Base-by-base conservation (phyloP, 2,797 vertebrate species). In the Xenops minutus region DNA sequence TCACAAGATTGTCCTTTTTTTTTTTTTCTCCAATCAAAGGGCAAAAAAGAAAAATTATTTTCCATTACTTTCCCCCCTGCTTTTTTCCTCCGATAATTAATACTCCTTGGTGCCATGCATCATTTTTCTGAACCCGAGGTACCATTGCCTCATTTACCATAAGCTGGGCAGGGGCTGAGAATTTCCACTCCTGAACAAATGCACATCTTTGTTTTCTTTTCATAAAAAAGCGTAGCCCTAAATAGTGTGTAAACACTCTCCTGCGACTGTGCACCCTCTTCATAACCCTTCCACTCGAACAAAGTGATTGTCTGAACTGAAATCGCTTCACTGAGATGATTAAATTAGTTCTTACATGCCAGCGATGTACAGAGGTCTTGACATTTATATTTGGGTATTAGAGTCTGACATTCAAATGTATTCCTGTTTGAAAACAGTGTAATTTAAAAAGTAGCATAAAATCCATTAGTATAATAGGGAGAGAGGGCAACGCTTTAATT, bases 261-360 rank as follows among this genome's bases (percentile, higher is more conserved):
- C 89, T 43, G 87, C 3, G 7, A 49, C 91, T 74, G 78, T 52
- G 66, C 54, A 34, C 88, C 78, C 94, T 78, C 90, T 86, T 93
- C 86, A 84, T 93, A 94, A 91, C 93, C 94, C 94, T 89, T 93
- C 95, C 94, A 94, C 93, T 97, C 5, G 1, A 96, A 39, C 83
- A 87, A 92, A 94, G 87, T 94, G 95, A 93, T 89, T 95, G 95
- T 95, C 89, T 94, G 91, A 89, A 94, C 95, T 84, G 87, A 89
- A 95, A 95, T 95, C 48, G n/a, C 85, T 93, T 96, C 88, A 44
- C 83, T 64, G 92, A 93, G 91, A 92, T 97, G 96, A 97, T 96
- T 97, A 93, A 95, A 97, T 97, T 97, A 97, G 91, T 90, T 95
- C 78, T 90, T 93, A 91, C 92, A 69, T 69, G 90, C 66, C 58